Evolutionary conservation across 2,888 invertebrate species (phyloP).

Genomic region (Meiosimyza decipiens): DNA sequence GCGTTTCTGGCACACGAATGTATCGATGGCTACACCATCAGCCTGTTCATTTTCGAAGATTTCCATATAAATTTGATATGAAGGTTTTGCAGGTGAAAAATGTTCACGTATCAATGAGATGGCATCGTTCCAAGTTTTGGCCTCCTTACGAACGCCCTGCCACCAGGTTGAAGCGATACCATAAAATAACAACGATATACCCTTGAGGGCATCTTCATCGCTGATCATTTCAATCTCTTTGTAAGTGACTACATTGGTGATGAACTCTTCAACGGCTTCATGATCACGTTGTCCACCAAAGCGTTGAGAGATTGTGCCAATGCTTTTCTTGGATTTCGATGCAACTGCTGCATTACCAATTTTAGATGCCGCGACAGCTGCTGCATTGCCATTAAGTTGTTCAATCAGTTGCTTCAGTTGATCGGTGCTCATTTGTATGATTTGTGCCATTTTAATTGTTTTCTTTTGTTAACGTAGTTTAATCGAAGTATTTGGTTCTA

Average conservation of each 20-base stretch:
- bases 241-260: constrained; percentile 58
- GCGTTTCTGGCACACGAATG: constrained; percentile 59
- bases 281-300: constrained; percentile 61
- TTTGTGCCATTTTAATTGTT: no score
- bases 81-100: constrained; percentile 61
- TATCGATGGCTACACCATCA: constrained; percentile 50
- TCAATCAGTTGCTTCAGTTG: no score
- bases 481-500: no score
- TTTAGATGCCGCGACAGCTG: constrained; percentile 46
- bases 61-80: constrained; percentile 61
- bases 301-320: constrained; percentile 54
- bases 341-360: constrained; percentile 35
- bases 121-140: constrained; percentile 56
- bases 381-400: constrained; percentile 12
- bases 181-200: constrained; percentile 57
- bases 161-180: constrained; percentile 59
- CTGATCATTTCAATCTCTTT: constrained; percentile 62
- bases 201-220: constrained; percentile 59
- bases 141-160: constrained; percentile 61
- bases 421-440: no score
- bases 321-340: constrained; percentile 57
- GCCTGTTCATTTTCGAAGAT: constrained; percentile 56
- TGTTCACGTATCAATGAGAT: constrained; percentile 58
- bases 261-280: constrained; percentile 62
- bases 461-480: no score